Percentiles rank a stretch among this genome's conserved stretches.
phyloP scores from a whole-genome alignment of 2,888 invertebrate species.

The Sericinus montela region DNA sequence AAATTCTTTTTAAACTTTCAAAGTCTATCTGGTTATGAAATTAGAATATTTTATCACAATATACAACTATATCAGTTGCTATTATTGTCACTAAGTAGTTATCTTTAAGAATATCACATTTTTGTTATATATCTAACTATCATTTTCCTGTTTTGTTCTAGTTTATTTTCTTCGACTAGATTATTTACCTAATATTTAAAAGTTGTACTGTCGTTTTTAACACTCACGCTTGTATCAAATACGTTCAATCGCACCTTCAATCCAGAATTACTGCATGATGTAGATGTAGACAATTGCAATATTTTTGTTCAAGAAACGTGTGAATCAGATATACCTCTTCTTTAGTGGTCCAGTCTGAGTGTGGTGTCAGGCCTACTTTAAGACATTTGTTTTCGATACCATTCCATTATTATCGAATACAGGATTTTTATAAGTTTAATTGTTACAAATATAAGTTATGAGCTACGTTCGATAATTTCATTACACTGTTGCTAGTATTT shows the following conservation, averaged over 20 bases:
- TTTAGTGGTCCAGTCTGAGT: slow-evolving; percentile 68
- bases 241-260: slow-evolving; percentile 9
- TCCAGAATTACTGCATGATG: slow-evolving; percentile 16
- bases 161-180: neutral
- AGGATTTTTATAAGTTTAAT: neutral
- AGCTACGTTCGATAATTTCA: too few relatives aligned
- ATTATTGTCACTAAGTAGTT: slow-evolving; percentile 42
- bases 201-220: slow-evolving; percentile 3
- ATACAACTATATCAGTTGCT: slow-evolving; percentile 46
- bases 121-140: too few relatives aligned
- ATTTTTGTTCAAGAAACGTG: slow-evolving; percentile 40
- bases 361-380: slow-evolving; percentile 62
- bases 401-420: slow-evolving; percentile 23
- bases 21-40: slow-evolving; percentile 71
- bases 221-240: slow-evolving; percentile 11
- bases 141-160: too few relatives aligned
- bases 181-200: slow-evolving; percentile 2
- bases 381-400: slow-evolving; percentile 68
- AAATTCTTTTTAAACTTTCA: slow-evolving; percentile 52
- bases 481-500: neutral
- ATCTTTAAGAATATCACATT: slow-evolving; percentile 50
- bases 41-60: slow-evolving; percentile 70
- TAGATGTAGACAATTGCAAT: slow-evolving; percentile 27
- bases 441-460: too few relatives aligned
- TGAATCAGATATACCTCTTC: slow-evolving; percentile 71